Evolutionary conservation across 37 sponge, comb jelly and placozoan species (phyloP), one percentile per base, ranked within the genome.

Genomic region (Chondrilla cf. caribensis): DNA sequence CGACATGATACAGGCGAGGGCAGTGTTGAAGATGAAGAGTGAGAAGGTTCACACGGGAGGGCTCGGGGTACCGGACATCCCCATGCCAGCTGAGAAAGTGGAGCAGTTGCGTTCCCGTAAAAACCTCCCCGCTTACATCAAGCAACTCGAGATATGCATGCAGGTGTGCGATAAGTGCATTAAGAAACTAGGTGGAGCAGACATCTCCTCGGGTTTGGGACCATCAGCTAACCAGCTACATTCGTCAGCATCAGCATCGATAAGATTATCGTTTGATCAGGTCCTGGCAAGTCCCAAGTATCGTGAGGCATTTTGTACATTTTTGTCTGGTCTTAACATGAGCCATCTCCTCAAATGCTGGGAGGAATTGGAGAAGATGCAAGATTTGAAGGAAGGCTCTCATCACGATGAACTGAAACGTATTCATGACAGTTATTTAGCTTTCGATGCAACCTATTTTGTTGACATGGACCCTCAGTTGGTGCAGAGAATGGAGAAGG

Each of bases 1-100:
- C 1, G 96, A 96, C n/a, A 93, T 96, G 54, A 88, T 96, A 37
- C 96, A 96, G 76, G 94, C 94, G 18, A 90, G 85, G 80, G 95
- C 92, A 0, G 84, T 94, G 17, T 58, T 87, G 73, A 88, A 88
- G 47, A 89, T 91, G 89, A 94, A 89, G 81, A 77, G 38, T 0
- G 83, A 87, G 0, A 64, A 72, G 0, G 44, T 42, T 3, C 41
- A 67, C n/a, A 90, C 87, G 24, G 86, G 90, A 3, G 87, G 79
- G 0, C 26, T 68, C 14, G 58, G 71, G 0, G 67, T 54, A 42
- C 83, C 87, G 25, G 90, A 87, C 17, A 82, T 93, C 32, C 76
- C 90, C 37, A 90, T 93, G 77, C 90, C 90, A 79, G 88, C 90
- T 0, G 85, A 87, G 18, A 93, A 96, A 70, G 93, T 83, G 9